Base-by-base conservation (phyloP, 2,797 vertebrate genomes). In the Erpetoichthys calabaricus region DNA sequence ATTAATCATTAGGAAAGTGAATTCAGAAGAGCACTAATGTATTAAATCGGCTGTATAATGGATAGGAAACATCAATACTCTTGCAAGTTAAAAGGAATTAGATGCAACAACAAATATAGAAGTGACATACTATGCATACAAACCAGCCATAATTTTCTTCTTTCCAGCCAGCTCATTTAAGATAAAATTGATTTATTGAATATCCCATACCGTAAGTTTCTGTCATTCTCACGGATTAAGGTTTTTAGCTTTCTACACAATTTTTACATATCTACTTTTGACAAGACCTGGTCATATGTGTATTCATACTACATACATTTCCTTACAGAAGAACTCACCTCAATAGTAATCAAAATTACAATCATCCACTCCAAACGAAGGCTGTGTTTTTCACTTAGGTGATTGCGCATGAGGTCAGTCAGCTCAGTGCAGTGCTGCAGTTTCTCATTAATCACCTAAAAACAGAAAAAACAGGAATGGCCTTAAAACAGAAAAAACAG, bases 301-400 rank as follows among this genome's bases (percentile, higher is more conserved):
- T 25, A 25, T 25, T 25, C 1, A 25, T 25, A 25, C 25, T 25
- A 25, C 25, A 25, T 25, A 25, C 25, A 25, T 25, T 25, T 25
- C 25, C 25, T 25, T 25, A 25, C 25, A 25, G 2, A 25, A 49
- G 9, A 10, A 4, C 66, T 70, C 56, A 97, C 96, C 89, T 99
- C 96, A 3, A 99, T 97, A 10, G 96, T 87, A 68, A 99, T 99
- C 25, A 99, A 89, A 61, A 97, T 86, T 10, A 99, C 89, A 0
- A 99, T 98, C 95, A 99, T 98, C 94, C 94, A 97, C 72, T 99
- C 95, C 5, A 99, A 73, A 56, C 95, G 89, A 25, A 98, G 74
- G 1, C 89, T 70, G 45, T 94, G 88, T 69, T 97, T 98, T 70
- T 99, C 93, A 2, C 82, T 89, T 72, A 99, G 76, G 70, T 99